These are phyloP conservation scores for Gila orcuttii DNA, from an alignment of 2,113 vertebrate species.

Conservation along the genomic window DNA sequence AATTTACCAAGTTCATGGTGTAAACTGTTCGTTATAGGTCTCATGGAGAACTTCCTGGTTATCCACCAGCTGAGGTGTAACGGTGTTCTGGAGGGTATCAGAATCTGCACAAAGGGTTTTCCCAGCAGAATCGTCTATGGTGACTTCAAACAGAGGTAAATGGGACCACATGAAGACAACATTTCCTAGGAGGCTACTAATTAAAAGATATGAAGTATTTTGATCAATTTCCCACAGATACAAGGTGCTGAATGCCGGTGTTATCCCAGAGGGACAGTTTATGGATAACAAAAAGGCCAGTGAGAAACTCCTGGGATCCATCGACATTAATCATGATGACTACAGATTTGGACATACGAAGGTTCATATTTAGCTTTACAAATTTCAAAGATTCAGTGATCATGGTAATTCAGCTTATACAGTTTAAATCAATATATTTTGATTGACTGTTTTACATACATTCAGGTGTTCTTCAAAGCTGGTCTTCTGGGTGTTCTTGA, in stretches of 20 bases:
- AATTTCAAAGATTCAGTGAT: neutral
- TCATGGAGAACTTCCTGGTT: conserved; percentile 39
- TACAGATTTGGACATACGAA: conserved; percentile 67
- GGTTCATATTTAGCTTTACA: conserved; percentile 33
- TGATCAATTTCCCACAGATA: conserved; percentile 49
- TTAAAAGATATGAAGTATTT: neutral
- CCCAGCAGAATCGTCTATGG: no score
- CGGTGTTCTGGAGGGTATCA: no score
- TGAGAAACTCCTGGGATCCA: conserved; percentile 63
- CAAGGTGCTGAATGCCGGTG: conserved; percentile 64
- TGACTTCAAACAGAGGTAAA: no score
- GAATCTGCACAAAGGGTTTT: no score
- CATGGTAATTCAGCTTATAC: neutral
- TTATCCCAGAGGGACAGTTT: conserved; percentile 63
- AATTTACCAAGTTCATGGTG: neutral
- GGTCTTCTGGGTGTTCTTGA: no score
- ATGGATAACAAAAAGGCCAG: conserved; percentile 60
- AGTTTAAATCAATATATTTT: neutral
- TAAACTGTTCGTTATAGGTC: conserved; percentile 37
- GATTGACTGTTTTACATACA: neutral
- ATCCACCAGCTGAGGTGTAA: no score
- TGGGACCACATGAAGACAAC: neutral
- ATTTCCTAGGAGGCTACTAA: neutral
- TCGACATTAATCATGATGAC: conserved; percentile 57
- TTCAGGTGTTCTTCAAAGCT: conserved; percentile 30